phyloP scores from a whole-genome alignment of 2,888 invertebrate species.

The Macrophya annulata region DNA sequence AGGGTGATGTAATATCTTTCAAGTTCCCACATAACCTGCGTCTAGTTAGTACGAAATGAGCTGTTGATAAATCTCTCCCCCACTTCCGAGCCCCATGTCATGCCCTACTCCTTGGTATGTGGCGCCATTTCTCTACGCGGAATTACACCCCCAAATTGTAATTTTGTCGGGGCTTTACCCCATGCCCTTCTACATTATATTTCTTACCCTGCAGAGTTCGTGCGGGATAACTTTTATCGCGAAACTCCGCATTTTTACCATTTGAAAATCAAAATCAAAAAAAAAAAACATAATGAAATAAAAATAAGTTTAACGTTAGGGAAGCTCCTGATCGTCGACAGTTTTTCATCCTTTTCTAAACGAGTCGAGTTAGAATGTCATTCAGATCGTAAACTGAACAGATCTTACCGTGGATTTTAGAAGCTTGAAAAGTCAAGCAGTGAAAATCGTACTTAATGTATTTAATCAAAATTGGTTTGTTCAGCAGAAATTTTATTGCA shows the following conservation, averaged over 20 bases:
- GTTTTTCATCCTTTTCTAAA: background rate
- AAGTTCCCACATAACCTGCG: conserved; percentile 74
- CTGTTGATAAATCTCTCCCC: conserved; percentile 77
- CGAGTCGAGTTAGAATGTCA: background rate
- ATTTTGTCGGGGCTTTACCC: conserved; percentile 72
- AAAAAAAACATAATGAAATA: too few relatives aligned
- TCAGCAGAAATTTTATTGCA: background rate
- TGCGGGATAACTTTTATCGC: conserved; percentile 33
- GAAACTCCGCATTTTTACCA: background rate
- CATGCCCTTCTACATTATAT: conserved; percentile 40
- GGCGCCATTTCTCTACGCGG: conserved; percentile 76
- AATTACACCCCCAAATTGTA: conserved; percentile 79
- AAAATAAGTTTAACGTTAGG: background rate
- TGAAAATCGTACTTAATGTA: background rate
- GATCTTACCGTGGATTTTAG: background rate
- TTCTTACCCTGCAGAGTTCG: conserved; percentile 24
- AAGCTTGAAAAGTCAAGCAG: background rate
- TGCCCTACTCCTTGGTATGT: conserved; percentile 70
- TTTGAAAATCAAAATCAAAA: background rate
- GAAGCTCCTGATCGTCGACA: background rate
- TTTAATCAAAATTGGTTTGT: background rate
- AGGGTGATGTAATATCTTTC: conserved; percentile 78
- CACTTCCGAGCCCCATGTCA: conserved; percentile 60
- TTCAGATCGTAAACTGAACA: background rate
- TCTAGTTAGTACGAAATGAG: conserved; percentile 78